phyloP scores from a whole-genome alignment of 2,797 vertebrate species.

The Neosilurus mollespiculum region DNA sequence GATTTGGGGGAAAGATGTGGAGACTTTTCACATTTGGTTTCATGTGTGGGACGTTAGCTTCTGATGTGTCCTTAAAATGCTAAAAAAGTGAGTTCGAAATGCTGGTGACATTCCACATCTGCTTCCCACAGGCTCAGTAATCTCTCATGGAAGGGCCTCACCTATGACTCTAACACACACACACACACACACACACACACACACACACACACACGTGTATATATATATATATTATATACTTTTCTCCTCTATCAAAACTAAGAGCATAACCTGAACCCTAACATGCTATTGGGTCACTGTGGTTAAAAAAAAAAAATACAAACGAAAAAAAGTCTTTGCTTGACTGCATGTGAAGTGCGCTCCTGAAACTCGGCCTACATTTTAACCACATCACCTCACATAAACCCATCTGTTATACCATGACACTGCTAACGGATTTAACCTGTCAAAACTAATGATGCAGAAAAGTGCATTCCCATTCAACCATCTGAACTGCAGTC shows the following conservation, averaged over 20 bases:
- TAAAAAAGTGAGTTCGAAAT: no score
- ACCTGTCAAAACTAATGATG: not conserved
- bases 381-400: not conserved
- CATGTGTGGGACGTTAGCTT: not conserved
- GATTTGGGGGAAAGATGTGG: slow-evolving; percentile 27
- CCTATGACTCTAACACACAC: slow-evolving; percentile 16
- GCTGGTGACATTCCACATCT: slow-evolving; percentile 38
- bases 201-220: not conserved
- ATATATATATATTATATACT: no score
- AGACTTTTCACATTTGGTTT: not conserved
- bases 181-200: slow-evolving; percentile 12
- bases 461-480: not conserved
- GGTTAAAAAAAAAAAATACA: no score
- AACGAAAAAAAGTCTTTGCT: no score
- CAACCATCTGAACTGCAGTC: not conserved
- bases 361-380: slow-evolving; percentile 1
- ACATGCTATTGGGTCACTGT: not conserved
- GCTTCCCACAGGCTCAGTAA: not conserved
- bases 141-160: slow-evolving; percentile 21
- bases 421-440: not conserved
- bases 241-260: no score
- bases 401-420: not conserved
- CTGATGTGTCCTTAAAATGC: not conserved
- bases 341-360: not conserved
- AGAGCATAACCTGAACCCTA: no score